Evolutionary conservation across 2,797 vertebrate species (phyloP), one percentile per base, ranked within the genome.

Genomic region (Fistularia tabacaria): DNA sequence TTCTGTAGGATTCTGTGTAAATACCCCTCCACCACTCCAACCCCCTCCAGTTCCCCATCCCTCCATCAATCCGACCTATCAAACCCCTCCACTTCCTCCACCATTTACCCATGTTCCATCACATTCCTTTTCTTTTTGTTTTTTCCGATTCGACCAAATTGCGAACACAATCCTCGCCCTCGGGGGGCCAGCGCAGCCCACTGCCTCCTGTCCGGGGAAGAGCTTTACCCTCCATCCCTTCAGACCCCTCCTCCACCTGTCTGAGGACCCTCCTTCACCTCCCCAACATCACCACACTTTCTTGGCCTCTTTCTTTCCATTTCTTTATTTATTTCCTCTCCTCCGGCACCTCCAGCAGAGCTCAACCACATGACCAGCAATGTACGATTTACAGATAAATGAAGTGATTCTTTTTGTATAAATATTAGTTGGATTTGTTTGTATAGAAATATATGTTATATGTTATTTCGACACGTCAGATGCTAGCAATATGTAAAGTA

Each of bases 401-500:
- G 84, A 87, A 86, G 85, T 75, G 25, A 68, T 72, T 73, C 83
- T 73, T 85, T 87, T 81, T 67, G 77, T 88, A 84, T 89, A 78
- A 71, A 64, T 85, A 89, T 91, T 81, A 92, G 89, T 92, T 93
- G 76, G 77, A 87, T 91, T 85, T 90, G 90, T 94, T 91, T 92
- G 91, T 94, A 87, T 90, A 82, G 86, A 92, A 90, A 85, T 90
- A 91, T 93, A 90, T 91, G 92, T 96, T 93, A 89, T 38, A 25
- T 57, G 89, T 91, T 93, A 93, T 91, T 92, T 92, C 86, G 90
- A 91, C 86, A 90, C 77, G 91, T 94, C 91, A 93, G 91, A 92
- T 92, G 93, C 93, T 93, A 96, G 93, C 94, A 94, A 94, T 94
- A 94, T 93, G 91, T 94, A 92, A 91, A 92, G 89, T 94, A 90